phyloP scores from a whole-genome alignment of 2,888 invertebrate species.

The Caenorhabditis sp. region DNA sequence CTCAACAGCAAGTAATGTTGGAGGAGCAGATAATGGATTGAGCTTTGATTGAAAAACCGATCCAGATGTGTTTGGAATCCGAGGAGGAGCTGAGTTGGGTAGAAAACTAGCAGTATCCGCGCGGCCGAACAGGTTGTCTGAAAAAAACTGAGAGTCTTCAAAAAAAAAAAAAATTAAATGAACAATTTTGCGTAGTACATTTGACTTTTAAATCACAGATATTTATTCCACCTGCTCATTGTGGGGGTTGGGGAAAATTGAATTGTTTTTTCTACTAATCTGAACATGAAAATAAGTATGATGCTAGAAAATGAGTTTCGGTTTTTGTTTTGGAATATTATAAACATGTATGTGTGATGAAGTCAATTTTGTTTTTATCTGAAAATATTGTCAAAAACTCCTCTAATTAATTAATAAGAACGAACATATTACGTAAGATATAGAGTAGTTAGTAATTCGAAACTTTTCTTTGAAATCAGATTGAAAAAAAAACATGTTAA shows the following conservation, averaged over 20 bases:
- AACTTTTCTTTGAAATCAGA: no score
- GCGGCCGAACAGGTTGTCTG: slow-evolving; percentile 16
- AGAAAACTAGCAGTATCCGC: slow-evolving; percentile 18
- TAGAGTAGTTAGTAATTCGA: no score
- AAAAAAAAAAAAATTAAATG: background rate
- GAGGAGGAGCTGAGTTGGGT: slow-evolving; percentile 15
- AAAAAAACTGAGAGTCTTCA: slow-evolving; percentile 5
- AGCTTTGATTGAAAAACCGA: slow-evolving; percentile 24
- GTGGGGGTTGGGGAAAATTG: background rate
- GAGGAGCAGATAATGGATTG: slow-evolving; percentile 25
- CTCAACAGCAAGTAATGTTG: slow-evolving; percentile 17
- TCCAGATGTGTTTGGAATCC: slow-evolving; percentile 10
- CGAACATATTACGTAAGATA: no score
- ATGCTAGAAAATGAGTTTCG: background rate
- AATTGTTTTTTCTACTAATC: background rate
- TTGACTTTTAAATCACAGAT: no score
- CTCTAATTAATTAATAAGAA: no score
- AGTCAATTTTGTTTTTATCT: background rate
- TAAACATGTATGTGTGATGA: background rate
- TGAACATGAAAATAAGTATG: background rate
- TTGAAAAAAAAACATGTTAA: no score
- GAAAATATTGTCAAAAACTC: background rate
- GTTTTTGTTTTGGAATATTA: background rate
- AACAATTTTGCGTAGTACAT: no score
- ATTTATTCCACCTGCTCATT: no score